Evolutionary conservation across 2,888 invertebrate genomes (phyloP), one percentile per base, ranked within the genome.

Genomic region (Stenichneumon culpator): DNA sequence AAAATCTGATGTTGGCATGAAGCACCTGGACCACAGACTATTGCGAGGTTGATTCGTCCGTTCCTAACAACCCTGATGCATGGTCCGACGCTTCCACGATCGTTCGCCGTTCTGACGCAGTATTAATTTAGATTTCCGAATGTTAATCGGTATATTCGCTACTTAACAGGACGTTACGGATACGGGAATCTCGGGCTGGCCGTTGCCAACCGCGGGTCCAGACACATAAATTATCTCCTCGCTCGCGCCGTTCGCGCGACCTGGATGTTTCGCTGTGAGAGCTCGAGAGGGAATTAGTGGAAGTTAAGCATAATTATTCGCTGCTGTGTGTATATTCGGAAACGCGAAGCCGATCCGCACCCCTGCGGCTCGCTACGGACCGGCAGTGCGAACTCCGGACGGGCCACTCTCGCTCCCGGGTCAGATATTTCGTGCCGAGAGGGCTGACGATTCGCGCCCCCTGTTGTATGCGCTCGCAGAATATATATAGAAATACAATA

Each of bases 291-390:
- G 57, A 70, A 63, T 82, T 70, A 82, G 52, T 69, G 82, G 63
- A 75, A 82, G 82, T 75, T 82, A 70, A 75, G 69, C 75, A 70
- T 82, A 82, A 82, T 82, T 82, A 82, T 82, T 16, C 60, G 60
- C 6, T n/a, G 60, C 25, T 63, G 50, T 74, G 74, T 52, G 47
- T 70, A 65, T 57, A 57, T 67, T 77, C 65, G 57, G 75, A 70
- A 32, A 25, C 65, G 36, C 60, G 63, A 75, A 60, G 39, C 68
- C 57, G 63, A 81, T 81, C 63, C 52, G 39, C 52, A 57, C n/a
- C 67, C 14, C 50, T 25, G 57, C 28, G 28, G 44, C 72, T 78
- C 54, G 44, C 52, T 78, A 16, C 44, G 65, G n/a, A 39, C 32
- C 22, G 63, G 4, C 25, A 77, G 52, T 39, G 67, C 52, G 14